Percentiles rank a stretch among this genome's conserved stretches.
Conservation (phyloP, 2,888 invertebrate species). For the Acrobasis repandana region DNA sequence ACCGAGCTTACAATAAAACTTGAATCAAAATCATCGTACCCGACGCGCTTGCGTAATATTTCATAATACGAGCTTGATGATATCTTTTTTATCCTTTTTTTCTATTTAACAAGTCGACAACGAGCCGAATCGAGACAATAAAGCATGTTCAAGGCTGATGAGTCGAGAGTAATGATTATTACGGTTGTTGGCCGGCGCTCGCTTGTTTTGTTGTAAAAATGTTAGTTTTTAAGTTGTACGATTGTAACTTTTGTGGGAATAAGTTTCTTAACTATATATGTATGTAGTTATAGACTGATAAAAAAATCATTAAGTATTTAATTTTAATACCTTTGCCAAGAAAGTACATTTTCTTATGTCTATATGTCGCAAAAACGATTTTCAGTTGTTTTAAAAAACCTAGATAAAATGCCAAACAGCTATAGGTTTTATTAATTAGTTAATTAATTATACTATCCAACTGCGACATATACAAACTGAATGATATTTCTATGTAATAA, state of each 20-base stretch:
- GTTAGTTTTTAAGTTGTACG: constrained; percentile 40
- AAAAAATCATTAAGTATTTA: too few species aligned
- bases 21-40: constrained; percentile 48
- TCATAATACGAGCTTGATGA: constrained; percentile 72
- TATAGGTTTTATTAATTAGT: too few species aligned
- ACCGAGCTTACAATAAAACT: neutral
- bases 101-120: constrained; percentile 75
- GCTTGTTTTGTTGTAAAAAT: constrained; percentile 33
- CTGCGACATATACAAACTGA: too few species aligned
- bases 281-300: too few species aligned
- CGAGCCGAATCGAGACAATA: constrained; percentile 77
- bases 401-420: too few species aligned
- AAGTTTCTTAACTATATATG: neutral
- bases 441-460: too few species aligned
- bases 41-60: constrained; percentile 65
- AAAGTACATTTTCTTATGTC: too few species aligned
- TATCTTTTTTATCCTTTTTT: constrained; percentile 62
- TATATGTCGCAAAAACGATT: too few species aligned
- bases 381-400: too few species aligned
- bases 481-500: too few species aligned
- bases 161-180: constrained; percentile 76
- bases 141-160: constrained; percentile 76
- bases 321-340: too few species aligned
- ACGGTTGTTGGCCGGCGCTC: constrained; percentile 60
- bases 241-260: neutral